Evolutionary conservation across 2,797 vertebrate genomes (phyloP).

Genomic region (Helicolenus hilgendorfi): DNA sequence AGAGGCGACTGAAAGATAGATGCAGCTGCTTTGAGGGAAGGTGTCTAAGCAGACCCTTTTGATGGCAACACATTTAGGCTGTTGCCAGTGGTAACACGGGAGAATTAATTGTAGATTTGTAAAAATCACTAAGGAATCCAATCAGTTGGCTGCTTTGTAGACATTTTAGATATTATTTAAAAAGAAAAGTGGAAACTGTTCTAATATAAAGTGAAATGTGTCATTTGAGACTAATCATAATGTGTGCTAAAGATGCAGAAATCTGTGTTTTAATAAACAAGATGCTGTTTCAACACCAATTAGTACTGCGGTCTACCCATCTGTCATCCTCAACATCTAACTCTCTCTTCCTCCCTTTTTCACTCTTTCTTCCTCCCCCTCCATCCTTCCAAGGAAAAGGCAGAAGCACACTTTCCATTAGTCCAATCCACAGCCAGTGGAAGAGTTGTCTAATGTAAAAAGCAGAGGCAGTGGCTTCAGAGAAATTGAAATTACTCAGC

Average conservation of each 20-base stretch:
- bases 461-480: conserved; percentile 61
- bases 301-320: conserved; percentile 15
- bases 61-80: conserved; percentile 42
- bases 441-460: conserved; percentile 64
- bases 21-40: conserved; percentile 63
- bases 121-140: conserved; percentile 32
- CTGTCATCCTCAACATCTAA: conserved; percentile 15
- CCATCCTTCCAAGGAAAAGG: conserved; percentile 41
- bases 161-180: conserved; percentile 15
- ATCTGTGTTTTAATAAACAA: conserved; percentile 19
- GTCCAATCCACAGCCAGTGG: conserved; percentile 50
- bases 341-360: background rate
- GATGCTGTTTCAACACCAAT: conserved; percentile 23
- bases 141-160: background rate
- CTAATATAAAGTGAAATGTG: background rate
- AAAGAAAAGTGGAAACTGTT: background rate
- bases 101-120: conserved; percentile 6
- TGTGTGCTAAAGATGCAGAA: conserved; percentile 9
- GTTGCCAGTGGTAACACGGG: conserved; percentile 12
- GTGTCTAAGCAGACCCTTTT: conserved; percentile 47
- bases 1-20: conserved; percentile 55
- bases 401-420: conserved; percentile 58
- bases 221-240: conserved; percentile 35
- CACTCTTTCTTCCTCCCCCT: background rate
- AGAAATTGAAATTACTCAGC: conserved; percentile 82